phyloP scores from a whole-genome alignment of 2,888 invertebrate species.

The Calameuta pallipes region DNA sequence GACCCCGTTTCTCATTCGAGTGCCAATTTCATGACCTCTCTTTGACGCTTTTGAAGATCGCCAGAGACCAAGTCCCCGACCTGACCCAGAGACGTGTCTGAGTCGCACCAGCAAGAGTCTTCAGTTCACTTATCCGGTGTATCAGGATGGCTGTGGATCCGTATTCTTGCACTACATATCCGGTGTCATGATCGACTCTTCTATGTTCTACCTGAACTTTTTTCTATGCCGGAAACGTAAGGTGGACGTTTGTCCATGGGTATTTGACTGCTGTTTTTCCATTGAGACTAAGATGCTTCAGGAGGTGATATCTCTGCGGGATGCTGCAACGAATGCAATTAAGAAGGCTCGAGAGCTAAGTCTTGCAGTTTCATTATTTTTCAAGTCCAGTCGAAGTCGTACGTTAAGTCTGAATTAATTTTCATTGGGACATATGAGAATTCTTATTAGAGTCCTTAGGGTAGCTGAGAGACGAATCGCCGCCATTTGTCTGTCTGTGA shows the following conservation, averaged over 20 bases:
- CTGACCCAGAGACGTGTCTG: neutral
- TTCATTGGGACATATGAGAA: too few relatives aligned
- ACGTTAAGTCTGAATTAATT: neutral
- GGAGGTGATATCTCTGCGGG: neutral
- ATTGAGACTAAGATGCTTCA: neutral
- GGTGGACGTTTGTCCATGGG: neutral
- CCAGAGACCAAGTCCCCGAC: neutral
- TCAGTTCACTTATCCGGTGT: neutral
- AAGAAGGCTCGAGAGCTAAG: neutral
- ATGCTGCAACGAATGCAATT: neutral
- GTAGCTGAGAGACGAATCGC: too few relatives aligned
- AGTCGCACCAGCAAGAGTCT: neutral
- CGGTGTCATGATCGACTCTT: neutral
- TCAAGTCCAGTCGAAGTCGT: neutral
- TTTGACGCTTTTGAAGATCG: neutral
- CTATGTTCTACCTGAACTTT: neutral
- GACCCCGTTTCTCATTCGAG: constrained; percentile 43
- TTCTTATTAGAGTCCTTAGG: too few relatives aligned
- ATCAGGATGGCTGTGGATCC: too few relatives aligned
- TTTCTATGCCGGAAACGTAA: neutral
- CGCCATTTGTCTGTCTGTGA: too few relatives aligned
- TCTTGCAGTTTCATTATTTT: neutral
- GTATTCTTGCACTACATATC: neutral
- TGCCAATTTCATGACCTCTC: neutral
- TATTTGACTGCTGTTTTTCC: neutral